phyloP scores from a whole-genome alignment of 1,140 invertebrate species.

The Pseudomyrmex gracilis region DNA sequence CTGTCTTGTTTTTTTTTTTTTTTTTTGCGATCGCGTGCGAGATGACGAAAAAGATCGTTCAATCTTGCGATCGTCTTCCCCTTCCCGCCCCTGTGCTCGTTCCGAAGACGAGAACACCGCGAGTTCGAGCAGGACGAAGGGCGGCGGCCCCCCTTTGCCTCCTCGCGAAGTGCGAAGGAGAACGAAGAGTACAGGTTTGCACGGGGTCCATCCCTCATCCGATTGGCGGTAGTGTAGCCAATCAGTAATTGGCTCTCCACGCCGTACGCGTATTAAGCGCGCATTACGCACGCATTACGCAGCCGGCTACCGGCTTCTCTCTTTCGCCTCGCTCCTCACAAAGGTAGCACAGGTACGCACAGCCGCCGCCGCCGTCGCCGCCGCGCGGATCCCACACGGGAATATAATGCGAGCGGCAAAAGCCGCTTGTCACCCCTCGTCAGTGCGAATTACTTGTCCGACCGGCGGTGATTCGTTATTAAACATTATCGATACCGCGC shows the following conservation, averaged over 20 bases:
- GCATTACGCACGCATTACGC: conserved; percentile 77
- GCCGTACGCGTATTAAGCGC: conserved; percentile 76
- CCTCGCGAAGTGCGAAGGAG: conserved; percentile 38
- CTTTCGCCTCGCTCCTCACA: conserved; percentile 72
- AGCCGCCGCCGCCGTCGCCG: background rate
- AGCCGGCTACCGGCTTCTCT: conserved; percentile 68
- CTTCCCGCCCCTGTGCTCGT: conserved; percentile 9
- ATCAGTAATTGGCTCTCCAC: conserved; percentile 79
- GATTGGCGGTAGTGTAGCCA: conserved; percentile 77
- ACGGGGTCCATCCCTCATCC: conserved; percentile 71
- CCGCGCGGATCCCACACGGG: conserved; percentile 18
- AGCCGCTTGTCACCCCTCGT: conserved; percentile 61
- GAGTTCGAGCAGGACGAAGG: conserved; percentile 31
- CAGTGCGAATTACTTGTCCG: conserved; percentile 56
- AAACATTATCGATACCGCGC: conserved; percentile 59
- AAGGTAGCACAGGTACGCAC: conserved; percentile 61
- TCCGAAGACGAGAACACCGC: background rate
- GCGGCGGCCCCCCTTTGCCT: conserved; percentile 12
- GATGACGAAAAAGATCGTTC: conserved; percentile 24
- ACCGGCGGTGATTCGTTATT: conserved; percentile 50
- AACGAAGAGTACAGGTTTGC: conserved; percentile 54
- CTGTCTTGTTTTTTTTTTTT: background rate
- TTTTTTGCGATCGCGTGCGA: background rate
- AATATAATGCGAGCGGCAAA: conserved; percentile 57
- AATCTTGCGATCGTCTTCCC: background rate